These are phyloP conservation scores for Labia minor DNA, from an alignment of 2,888 invertebrate species.

Conservation along the genomic window DNA sequence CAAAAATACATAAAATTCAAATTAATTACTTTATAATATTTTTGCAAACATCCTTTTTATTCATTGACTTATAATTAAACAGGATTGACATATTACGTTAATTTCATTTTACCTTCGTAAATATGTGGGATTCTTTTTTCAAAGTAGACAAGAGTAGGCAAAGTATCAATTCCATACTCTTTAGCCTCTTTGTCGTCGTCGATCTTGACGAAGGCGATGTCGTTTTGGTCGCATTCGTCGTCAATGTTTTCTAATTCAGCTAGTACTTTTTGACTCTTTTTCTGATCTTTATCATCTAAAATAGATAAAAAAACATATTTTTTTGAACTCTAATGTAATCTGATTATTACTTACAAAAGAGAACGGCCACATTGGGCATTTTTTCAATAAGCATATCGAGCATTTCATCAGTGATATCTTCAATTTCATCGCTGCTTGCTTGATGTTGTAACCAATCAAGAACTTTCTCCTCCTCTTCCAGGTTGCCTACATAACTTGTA, in stretches of 20 bases:
- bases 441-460: conserved; percentile 78
- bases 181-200: conserved; percentile 79
- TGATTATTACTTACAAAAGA: conserved; percentile 65
- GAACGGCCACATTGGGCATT: conserved; percentile 77
- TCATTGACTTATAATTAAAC: too few species aligned
- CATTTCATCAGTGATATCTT: conserved; percentile 91
- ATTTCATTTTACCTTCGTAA: conserved; percentile 45
- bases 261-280: conserved; percentile 76
- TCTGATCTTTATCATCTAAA: conserved; percentile 81
- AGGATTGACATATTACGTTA: too few species aligned
- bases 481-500: conserved; percentile 45
- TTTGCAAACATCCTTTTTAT: too few species aligned
- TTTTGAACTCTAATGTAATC: background rate
- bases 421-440: conserved; percentile 78
- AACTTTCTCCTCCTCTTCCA: conserved; percentile 82
- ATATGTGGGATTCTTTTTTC: conserved; percentile 51
- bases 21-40: too few species aligned
- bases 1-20: too few species aligned
- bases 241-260: conserved; percentile 82
- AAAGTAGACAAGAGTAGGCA: conserved; percentile 71
- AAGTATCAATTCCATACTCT: conserved; percentile 73
- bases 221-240: conserved; percentile 85
- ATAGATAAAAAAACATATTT: conserved; percentile 31
- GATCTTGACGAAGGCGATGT: conserved; percentile 84
- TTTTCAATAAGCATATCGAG: conserved; percentile 77